phyloP scores from a whole-genome alignment of 2,888 invertebrate genomes.

The Chalcosyrphus nemorum region DNA sequence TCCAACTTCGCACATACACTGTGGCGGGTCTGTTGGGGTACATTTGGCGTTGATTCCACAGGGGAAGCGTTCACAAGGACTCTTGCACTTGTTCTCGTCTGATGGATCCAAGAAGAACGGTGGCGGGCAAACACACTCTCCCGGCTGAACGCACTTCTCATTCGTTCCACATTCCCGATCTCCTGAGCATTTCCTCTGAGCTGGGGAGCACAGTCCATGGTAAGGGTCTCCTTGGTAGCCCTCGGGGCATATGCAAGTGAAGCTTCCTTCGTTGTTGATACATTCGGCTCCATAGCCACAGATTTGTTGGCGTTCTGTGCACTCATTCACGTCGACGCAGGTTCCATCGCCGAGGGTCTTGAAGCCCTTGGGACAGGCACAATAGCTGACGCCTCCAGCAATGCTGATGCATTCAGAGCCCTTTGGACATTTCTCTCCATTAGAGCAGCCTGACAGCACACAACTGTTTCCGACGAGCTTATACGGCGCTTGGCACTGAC shows the following conservation, averaged over 20 bases:
- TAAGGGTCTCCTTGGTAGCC: constrained; percentile 92
- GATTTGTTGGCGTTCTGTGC: constrained; percentile 86
- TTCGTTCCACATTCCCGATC: constrained; percentile 93
- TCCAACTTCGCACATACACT: constrained; percentile 93
- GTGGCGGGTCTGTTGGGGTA: constrained; percentile 93
- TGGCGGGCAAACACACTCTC: constrained; percentile 94
- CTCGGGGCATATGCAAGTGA: constrained; percentile 90
- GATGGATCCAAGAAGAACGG: constrained; percentile 93
- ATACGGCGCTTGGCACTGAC: constrained; percentile 94
- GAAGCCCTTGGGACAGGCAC: constrained; percentile 95
- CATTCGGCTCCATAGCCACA: constrained; percentile 95
- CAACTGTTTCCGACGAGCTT: constrained; percentile 92
- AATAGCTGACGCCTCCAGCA: constrained; percentile 94
- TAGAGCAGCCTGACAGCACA: constrained; percentile 91
- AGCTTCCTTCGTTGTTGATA: constrained; percentile 89
- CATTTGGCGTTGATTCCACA: constrained; percentile 96
- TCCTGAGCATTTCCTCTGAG: constrained; percentile 90
- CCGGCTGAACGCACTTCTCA: constrained; percentile 95
- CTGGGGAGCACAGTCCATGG: constrained; percentile 91
- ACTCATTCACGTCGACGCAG: constrained; percentile 93
- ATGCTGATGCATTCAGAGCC: constrained; percentile 96
- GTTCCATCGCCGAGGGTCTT: constrained; percentile 89
- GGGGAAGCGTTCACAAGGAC: constrained; percentile 94
- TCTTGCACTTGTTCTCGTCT: constrained; percentile 94
- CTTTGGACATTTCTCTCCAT: constrained; percentile 90